These are phyloP conservation scores for Cyclophora albipunctata DNA, from an alignment of 2,888 invertebrate genomes.

Conservation along the genomic window DNA sequence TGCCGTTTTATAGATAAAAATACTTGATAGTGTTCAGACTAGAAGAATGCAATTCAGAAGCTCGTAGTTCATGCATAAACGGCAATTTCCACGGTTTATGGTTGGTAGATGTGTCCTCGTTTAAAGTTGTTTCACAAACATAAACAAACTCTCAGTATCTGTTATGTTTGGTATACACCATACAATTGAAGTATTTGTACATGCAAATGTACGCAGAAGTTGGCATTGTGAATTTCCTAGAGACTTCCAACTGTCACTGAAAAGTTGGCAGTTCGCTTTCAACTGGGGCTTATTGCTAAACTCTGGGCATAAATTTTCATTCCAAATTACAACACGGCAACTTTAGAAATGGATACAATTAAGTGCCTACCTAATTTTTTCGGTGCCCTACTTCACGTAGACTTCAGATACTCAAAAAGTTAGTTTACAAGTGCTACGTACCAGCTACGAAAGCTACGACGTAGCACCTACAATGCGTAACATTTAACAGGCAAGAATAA, in stretches of 20 bases:
- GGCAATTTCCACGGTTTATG: too few relatives aligned
- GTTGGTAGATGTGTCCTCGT: too few relatives aligned
- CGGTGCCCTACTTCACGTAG: too few relatives aligned
- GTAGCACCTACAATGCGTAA: conserved; percentile 9
- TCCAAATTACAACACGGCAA: conserved; percentile 26
- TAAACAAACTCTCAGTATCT: too few relatives aligned
- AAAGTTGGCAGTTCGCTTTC: conserved; percentile 22
- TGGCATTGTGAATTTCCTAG: conserved; percentile 13
- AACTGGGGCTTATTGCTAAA: conserved; percentile 32
- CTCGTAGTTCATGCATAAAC: too few relatives aligned
- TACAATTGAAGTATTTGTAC: conserved; percentile 1
- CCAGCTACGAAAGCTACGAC: conserved; percentile 24
- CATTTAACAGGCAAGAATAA: neutral
- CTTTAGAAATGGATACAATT: conserved; percentile 14
- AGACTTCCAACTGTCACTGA: conserved; percentile 12
- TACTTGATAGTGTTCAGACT: too few relatives aligned
- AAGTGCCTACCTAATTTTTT: conserved; percentile 1
- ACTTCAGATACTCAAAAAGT: too few relatives aligned
- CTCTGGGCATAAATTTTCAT: conserved; percentile 32
- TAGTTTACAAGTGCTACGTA: conserved; percentile 14
- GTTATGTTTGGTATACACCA: neutral
- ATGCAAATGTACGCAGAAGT: conserved; percentile 2
- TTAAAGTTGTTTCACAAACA: too few relatives aligned
- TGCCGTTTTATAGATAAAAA: too few relatives aligned
- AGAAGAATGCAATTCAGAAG: too few relatives aligned